These are phyloP conservation scores for Desmodus rotundus DNA, from an alignment of 2,113 vertebrate genomes.

Conservation along the genomic window DNA sequence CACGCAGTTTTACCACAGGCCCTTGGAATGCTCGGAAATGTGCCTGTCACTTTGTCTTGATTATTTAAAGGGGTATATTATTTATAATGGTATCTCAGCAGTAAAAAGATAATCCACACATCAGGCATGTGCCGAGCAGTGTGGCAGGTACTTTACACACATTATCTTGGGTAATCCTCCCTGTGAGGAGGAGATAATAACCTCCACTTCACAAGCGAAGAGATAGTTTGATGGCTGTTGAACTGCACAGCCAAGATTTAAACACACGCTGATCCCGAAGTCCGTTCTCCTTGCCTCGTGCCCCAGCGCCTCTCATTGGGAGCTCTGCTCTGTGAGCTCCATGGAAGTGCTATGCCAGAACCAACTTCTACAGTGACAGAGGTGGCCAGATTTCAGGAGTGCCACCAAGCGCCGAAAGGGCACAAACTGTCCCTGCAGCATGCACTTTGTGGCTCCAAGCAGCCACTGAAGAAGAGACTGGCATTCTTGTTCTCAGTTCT, in stretches of 20 bases:
- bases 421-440: not conserved
- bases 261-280: not conserved
- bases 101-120: slow-evolving; percentile 38
- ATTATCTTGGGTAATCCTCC: not conserved
- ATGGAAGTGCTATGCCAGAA: not conserved
- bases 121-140: not conserved
- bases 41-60: not conserved
- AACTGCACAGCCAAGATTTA: not conserved
- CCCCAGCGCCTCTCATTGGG: not conserved
- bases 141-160: not conserved
- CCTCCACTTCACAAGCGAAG: not conserved
- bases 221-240: not conserved
- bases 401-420: no score
- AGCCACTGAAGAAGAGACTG: not conserved
- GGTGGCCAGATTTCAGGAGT: not conserved
- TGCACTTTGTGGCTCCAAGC: not conserved
- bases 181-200: not conserved
- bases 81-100: slow-evolving; percentile 21
- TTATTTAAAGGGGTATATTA: slow-evolving; percentile 23
- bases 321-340: not conserved
- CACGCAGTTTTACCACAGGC: slow-evolving; percentile 27
- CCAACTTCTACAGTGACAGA: not conserved
- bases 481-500: no score
- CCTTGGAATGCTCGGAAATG: slow-evolving; percentile 39
- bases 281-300: not conserved